phyloP scores from a whole-genome alignment of 2,113 vertebrate genomes.

The Scytalopus superciliaris region DNA sequence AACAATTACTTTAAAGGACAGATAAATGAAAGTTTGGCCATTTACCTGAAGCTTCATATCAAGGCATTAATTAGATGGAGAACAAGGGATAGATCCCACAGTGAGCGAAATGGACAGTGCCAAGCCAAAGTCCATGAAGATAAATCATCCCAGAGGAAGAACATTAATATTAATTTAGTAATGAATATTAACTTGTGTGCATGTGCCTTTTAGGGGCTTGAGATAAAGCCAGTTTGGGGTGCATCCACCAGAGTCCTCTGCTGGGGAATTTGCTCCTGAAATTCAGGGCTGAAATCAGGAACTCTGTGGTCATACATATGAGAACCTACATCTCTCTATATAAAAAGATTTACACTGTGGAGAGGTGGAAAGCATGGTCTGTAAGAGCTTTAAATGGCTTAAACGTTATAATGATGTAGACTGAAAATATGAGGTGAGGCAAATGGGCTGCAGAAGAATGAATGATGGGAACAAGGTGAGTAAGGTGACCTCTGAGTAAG shows the following conservation, averaged over 20 bases:
- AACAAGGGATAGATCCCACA: fast-evolving
- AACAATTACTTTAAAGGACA: not conserved
- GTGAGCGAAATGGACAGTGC: not conserved
- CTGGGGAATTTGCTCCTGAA: not conserved
- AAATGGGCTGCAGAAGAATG: not conserved
- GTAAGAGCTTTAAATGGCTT: not conserved
- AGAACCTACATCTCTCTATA: not conserved
- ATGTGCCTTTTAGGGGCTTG: not conserved
- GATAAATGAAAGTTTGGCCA: not conserved
- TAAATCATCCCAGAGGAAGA: not conserved
- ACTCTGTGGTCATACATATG: not conserved
- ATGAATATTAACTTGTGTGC: not conserved
- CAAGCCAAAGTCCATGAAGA: not conserved
- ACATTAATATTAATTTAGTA: not conserved
- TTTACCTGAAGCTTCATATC: not conserved
- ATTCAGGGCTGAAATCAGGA: not conserved
- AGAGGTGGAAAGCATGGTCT: not conserved
- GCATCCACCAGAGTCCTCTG: not conserved
- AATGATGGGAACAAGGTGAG: not conserved
- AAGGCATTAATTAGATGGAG: not conserved
- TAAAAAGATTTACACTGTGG: not conserved
- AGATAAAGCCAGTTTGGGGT: not conserved
- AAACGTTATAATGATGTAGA: not conserved
- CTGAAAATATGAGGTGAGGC: not conserved
- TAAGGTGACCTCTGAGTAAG: not conserved